Conservation (phyloP, 2,888 invertebrate species). For the Chaitophorus viminalis region DNA sequence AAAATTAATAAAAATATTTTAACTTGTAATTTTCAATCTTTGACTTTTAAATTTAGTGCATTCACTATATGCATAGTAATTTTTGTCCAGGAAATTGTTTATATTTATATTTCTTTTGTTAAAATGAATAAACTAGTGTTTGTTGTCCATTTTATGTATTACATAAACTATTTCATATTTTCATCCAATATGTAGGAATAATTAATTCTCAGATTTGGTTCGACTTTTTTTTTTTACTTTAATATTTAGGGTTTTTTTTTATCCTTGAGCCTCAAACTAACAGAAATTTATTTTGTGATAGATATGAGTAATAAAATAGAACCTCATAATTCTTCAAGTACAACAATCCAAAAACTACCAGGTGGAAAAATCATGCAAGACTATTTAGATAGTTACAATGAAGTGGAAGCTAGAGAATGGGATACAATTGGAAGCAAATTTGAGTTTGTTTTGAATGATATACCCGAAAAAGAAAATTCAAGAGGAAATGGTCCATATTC, state of each 20-base stretch:
- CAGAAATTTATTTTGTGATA: background rate
- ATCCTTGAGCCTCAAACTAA: background rate
- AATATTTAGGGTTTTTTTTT: background rate
- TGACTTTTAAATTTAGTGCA: too few species aligned
- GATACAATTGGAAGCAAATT: constrained; percentile 72
- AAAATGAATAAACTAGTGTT: too few species aligned
- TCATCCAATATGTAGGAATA: too few species aligned
- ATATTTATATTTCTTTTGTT: too few species aligned
- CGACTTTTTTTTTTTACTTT: too few species aligned
- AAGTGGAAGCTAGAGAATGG: constrained; percentile 67
- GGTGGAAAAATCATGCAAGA: constrained; percentile 48
- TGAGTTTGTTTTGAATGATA: constrained; percentile 75
- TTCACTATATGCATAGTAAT: too few species aligned
- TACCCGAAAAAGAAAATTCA: constrained; percentile 72
- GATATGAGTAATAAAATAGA: constrained; percentile 48
- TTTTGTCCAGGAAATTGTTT: too few species aligned
- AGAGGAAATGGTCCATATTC: constrained; percentile 69
- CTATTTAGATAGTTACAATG: constrained; percentile 51
- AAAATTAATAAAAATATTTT: too few species aligned
- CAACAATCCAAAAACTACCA: constrained; percentile 7
- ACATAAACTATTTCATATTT: background rate
- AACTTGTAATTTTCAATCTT: too few species aligned
- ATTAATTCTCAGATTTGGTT: too few species aligned
- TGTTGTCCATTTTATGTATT: too few species aligned
- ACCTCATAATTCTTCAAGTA: background rate